phyloP scores from a whole-genome alignment of 2,113 vertebrate genomes.

The Campylomormyrus tamandua region DNA sequence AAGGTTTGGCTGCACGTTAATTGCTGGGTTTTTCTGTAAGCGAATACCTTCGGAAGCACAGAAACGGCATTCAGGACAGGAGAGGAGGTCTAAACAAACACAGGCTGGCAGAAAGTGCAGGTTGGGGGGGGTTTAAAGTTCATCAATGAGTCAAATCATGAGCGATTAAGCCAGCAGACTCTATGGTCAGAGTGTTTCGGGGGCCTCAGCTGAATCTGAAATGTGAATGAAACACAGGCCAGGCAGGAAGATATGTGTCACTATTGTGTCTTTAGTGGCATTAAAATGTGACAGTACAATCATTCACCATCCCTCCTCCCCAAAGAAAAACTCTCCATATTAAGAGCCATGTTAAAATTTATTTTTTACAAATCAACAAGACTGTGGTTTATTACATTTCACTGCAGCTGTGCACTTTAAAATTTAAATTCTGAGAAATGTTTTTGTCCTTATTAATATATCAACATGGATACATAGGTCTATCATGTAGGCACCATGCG shows the following conservation, averaged over 20 bases:
- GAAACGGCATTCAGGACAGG: conserved; percentile 1
- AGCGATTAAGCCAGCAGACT: neutral
- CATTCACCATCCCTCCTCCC: neutral
- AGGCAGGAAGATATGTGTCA: neutral
- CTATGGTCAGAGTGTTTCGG: neutral
- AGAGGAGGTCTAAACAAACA: neutral
- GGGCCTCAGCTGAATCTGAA: neutral
- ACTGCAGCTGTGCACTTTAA: neutral
- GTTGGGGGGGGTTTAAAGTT: neutral
- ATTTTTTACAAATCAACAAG: neutral
- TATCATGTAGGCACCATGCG: neutral
- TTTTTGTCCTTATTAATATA: neutral
- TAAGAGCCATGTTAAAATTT: neutral
- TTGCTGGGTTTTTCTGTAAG: conserved; percentile 36
- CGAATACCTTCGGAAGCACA: conserved; percentile 32
- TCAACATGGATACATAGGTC: neutral
- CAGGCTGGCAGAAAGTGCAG: neutral
- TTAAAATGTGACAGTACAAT: neutral
- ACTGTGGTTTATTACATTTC: neutral
- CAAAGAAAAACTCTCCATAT: neutral
- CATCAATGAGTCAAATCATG: neutral
- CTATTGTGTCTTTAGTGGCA: neutral
- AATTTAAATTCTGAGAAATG: neutral
- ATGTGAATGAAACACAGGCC: neutral
- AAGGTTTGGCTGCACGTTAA: neutral